These are phyloP conservation scores for Aldabrachelys gigantea DNA, from an alignment of 2,113 vertebrate species.

Conservation along the genomic window DNA sequence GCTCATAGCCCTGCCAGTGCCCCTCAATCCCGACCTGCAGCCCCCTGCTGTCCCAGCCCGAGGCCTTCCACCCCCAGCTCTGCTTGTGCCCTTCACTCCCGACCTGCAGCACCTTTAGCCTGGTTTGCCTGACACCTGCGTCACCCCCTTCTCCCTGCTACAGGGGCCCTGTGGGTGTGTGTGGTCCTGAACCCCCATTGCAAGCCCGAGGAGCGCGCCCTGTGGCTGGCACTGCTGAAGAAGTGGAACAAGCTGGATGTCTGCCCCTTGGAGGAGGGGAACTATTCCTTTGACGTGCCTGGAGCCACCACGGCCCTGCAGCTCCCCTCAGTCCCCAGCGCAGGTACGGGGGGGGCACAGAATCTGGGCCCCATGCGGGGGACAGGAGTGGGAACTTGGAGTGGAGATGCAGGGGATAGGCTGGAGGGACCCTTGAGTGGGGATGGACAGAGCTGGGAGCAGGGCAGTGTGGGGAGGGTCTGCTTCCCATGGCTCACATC, in stretches of 20 bases:
- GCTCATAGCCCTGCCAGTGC: too few relatives aligned
- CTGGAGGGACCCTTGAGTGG: too few relatives aligned
- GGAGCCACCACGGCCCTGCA: slow-evolving; percentile 35
- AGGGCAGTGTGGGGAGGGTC: neutral
- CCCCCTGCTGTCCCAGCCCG: neutral
- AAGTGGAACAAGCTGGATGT: slow-evolving; percentile 75
- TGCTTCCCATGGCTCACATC: neutral
- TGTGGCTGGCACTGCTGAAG: slow-evolving; percentile 76
- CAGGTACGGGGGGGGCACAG: slow-evolving; percentile 59
- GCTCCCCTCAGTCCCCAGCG: neutral
- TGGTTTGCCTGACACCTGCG: neutral
- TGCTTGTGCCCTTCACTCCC: too few relatives aligned
- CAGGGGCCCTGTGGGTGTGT: slow-evolving; percentile 80
- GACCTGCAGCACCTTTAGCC: too few relatives aligned
- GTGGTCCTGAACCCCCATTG: slow-evolving; percentile 78
- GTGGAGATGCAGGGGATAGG: too few relatives aligned
- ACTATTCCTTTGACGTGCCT: slow-evolving; percentile 58
- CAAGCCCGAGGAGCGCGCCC: slow-evolving; percentile 66
- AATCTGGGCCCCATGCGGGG: neutral
- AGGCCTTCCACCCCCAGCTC: too few relatives aligned
- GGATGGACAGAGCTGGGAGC: too few relatives aligned
- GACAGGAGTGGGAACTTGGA: neutral
- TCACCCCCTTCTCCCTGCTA: neutral
- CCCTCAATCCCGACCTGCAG: neutral
- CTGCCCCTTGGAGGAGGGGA: slow-evolving; percentile 78